Conservation (phyloP, 2,797 vertebrate species). For the Peromyscus aztecus region DNA sequence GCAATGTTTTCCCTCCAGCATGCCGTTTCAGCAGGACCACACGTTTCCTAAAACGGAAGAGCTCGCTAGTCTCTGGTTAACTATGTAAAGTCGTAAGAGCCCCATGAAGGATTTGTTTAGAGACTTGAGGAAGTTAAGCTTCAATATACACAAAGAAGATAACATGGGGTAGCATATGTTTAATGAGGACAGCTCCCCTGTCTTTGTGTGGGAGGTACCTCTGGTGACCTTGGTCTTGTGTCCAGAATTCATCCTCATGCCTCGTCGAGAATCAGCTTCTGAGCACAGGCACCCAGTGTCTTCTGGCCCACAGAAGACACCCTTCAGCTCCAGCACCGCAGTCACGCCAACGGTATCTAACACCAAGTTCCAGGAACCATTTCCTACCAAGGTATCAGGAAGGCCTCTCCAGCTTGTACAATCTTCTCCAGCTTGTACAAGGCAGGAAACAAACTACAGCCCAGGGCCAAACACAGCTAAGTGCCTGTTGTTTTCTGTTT, state of each 20-base stretch:
- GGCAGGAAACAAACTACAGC: not conserved
- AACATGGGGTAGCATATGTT: too few relatives aligned
- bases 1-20: constrained; percentile 4
- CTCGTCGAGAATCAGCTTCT: not conserved
- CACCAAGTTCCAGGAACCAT: not conserved
- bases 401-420: too few relatives aligned
- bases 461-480: not conserved
- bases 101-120: not conserved
- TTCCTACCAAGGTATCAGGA: not conserved
- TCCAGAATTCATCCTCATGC: not conserved
- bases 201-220: fast-evolving
- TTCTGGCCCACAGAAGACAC: not conserved
- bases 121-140: not conserved
- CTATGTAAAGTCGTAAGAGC: not conserved
- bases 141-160: not conserved
- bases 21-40: constrained; percentile 7
- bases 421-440: not conserved
- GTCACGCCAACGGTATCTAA: not conserved
- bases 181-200: not conserved
- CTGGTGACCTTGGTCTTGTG: not conserved
- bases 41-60: constrained; percentile 22
- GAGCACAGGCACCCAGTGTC: not conserved
- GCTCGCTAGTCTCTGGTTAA: not conserved
- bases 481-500: not conserved
- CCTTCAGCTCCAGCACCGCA: not conserved